Evolutionary conservation across 2,797 vertebrate species (phyloP).

Genomic region (Enoplosus armatus): DNA sequence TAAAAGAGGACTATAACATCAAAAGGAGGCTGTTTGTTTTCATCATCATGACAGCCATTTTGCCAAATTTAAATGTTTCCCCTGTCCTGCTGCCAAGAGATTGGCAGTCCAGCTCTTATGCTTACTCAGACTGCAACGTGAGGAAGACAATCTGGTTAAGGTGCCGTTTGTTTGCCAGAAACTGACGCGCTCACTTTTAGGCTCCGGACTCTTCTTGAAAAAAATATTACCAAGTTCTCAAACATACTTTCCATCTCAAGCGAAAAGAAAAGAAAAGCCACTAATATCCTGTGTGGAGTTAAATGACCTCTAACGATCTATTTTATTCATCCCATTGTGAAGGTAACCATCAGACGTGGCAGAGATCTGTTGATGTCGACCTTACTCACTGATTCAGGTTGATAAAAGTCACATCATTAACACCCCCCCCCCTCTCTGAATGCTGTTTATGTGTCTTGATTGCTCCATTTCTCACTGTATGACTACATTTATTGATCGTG

Average conservation of each 20-base stretch:
- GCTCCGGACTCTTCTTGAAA: not conserved
- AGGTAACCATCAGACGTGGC: not conserved
- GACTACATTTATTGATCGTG: constrained; percentile 20
- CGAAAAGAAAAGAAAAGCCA: not conserved
- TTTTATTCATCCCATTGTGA: not conserved
- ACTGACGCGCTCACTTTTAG: not conserved
- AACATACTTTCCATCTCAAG: not conserved
- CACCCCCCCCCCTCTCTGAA: not conserved
- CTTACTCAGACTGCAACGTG: not conserved
- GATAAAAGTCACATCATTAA: not conserved
- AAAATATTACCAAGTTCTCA: not conserved
- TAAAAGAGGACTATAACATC: not conserved
- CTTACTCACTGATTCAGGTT: not conserved
- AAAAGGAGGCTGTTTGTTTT: not conserved
- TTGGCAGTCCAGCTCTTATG: not conserved
- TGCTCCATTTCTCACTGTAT: constrained; percentile 35
- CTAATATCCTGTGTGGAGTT: not conserved
- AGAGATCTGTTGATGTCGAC: not conserved
- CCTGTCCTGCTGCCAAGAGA: not conserved
- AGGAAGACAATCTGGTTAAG: constrained; percentile 2
- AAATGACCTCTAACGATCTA: not conserved
- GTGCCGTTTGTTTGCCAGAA: not conserved
- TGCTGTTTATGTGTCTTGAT: constrained; percentile 34
- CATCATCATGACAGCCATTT: not conserved
- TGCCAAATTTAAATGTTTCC: not conserved